Evolutionary conservation across 2,797 vertebrate species (phyloP).

Genomic region (Micromesistius poutassou): DNA sequence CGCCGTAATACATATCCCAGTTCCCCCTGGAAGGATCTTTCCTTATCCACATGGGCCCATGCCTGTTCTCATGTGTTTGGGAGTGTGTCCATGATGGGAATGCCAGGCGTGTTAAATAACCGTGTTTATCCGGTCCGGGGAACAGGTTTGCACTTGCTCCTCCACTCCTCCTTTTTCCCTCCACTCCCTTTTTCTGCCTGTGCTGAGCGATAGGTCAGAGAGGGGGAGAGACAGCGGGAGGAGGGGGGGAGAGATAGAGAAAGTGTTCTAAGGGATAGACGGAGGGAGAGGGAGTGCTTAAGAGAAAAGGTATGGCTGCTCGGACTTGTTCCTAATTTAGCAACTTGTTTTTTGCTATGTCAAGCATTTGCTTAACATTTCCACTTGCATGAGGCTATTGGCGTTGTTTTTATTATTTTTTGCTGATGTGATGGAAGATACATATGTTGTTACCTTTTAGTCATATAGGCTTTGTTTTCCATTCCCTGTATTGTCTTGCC

Average conservation of each 20-base stretch:
- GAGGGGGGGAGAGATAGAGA: not conserved
- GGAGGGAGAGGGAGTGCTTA: not conserved
- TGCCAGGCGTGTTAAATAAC: slow-evolving; percentile 23
- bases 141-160: slow-evolving; percentile 61
- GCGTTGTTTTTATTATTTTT: not conserved
- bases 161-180: slow-evolving; percentile 38
- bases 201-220: slow-evolving; percentile 19
- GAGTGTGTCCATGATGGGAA: too few species aligned
- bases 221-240: not conserved
- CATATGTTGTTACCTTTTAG: too few species aligned
- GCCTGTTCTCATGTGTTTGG: too few species aligned
- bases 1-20: slow-evolving; percentile 5
- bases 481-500: too few species aligned
- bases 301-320: slow-evolving; percentile 46
- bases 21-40: slow-evolving; percentile 9
- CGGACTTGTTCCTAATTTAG: slow-evolving; percentile 18
- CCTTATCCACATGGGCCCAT: too few species aligned
- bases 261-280: not conserved
- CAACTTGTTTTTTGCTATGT: not conserved
- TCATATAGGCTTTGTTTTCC: too few species aligned
- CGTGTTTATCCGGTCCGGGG: slow-evolving; percentile 27
- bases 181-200: slow-evolving; percentile 9
- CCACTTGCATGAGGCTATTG: not conserved
- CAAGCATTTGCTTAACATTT: not conserved
- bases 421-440: too few species aligned